phyloP scores from a whole-genome alignment of 1,140 invertebrate species.

The Apis dorsata region DNA sequence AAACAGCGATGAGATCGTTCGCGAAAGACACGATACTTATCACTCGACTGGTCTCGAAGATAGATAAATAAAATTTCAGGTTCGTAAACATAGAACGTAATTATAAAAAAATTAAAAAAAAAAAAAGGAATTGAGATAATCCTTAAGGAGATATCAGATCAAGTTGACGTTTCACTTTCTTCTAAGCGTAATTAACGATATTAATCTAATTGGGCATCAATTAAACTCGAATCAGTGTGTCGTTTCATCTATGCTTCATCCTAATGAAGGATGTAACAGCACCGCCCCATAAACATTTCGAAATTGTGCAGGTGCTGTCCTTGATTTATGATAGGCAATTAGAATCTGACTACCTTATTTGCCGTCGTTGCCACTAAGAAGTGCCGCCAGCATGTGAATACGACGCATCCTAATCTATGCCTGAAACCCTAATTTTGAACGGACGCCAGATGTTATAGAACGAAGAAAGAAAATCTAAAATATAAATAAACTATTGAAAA shows the following conservation, averaged over 20 bases:
- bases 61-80: background rate
- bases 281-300: slow-evolving; percentile 77
- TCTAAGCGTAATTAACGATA: slow-evolving; percentile 50
- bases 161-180: background rate
- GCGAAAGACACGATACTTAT: slow-evolving; percentile 45
- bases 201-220: slow-evolving; percentile 54
- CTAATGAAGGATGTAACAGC: slow-evolving; percentile 72
- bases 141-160: background rate
- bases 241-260: slow-evolving; percentile 59
- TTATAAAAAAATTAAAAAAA: background rate
- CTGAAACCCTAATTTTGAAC: slow-evolving; percentile 60
- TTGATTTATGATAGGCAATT: slow-evolving; percentile 79
- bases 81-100: background rate
- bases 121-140: background rate
- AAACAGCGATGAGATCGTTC: slow-evolving; percentile 64
- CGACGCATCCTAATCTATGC: slow-evolving; percentile 77
- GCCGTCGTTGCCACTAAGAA: slow-evolving; percentile 69
- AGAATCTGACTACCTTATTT: slow-evolving; percentile 79
- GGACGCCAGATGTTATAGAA: slow-evolving; percentile 55
- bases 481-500: slow-evolving; percentile 7
- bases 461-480: slow-evolving; percentile 2
- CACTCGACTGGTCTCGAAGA: background rate
- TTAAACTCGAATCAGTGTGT: slow-evolving; percentile 77
- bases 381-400: slow-evolving; percentile 74
- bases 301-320: slow-evolving; percentile 78